Percentiles rank a stretch among this genome's conserved stretches.
Evolutionary conservation across 1,140 invertebrate genomes (phyloP).

Genomic region (Batillaria attramentaria): DNA sequence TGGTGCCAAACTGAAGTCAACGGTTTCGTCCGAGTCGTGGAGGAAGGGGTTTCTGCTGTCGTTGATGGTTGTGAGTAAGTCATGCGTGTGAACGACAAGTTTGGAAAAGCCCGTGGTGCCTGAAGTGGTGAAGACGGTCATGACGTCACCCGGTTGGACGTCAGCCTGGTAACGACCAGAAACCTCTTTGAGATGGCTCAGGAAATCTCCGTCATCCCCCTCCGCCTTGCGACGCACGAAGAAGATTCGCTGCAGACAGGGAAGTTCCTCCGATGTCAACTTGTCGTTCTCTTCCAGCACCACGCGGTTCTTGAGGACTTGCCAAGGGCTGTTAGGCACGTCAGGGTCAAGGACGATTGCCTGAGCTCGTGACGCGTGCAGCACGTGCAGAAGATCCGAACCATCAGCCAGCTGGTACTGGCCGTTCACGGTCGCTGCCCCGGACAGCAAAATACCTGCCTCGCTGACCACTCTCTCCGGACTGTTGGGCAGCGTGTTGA

Average conservation of each 20-base stretch:
- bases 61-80: not conserved
- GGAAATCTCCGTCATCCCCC: not conserved
- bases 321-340: conserved; percentile 18
- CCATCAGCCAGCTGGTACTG: conserved; percentile 22
- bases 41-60: too few species aligned
- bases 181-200: not conserved
- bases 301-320: not conserved
- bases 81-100: conserved; percentile 12
- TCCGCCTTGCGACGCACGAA: not conserved
- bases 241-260: not conserved
- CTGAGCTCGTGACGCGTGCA: not conserved
- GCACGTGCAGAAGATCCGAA: not conserved
- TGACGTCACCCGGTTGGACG: not conserved
- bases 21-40: too few species aligned
- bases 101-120: conserved; percentile 22
- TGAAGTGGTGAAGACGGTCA: conserved; percentile 22
- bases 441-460: conserved; percentile 10
- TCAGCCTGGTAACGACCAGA: not conserved
- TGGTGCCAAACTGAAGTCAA: not conserved
- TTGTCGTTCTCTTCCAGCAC: not conserved
- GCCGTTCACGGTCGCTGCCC: conserved; percentile 13
- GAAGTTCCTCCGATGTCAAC: not conserved
- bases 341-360: conserved; percentile 21
- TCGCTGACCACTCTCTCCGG: conserved; percentile 25
- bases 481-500: conserved; percentile 17